phyloP scores from a whole-genome alignment of 2,888 invertebrate genomes.

The Eupithecia centaureata region DNA sequence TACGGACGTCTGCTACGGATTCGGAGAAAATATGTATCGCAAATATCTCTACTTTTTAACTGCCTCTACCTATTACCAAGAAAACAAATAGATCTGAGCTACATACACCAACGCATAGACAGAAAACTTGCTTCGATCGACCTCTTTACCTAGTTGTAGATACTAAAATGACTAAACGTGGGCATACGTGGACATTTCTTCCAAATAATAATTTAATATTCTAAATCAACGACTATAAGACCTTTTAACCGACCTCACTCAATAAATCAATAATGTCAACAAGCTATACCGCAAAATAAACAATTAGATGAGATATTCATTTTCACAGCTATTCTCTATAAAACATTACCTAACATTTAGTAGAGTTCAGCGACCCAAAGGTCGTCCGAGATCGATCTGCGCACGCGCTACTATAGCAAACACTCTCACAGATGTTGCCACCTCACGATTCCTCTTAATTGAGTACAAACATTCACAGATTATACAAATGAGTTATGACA shows the following conservation, averaged over 20 bases:
- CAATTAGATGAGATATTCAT: slow-evolving; percentile 28
- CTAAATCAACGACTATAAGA: slow-evolving; percentile 1
- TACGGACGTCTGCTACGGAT: slow-evolving; percentile 38
- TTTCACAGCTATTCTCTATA: slow-evolving; percentile 42
- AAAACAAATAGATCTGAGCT: background rate
- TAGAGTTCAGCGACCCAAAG: slow-evolving; percentile 63
- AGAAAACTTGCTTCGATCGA: background rate
- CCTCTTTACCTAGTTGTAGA: background rate
- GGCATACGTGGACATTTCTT: background rate
- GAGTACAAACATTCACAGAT: slow-evolving; percentile 50
- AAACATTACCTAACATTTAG: slow-evolving; percentile 49
- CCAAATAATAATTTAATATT: background rate
- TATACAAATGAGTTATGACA: slow-evolving; percentile 54
- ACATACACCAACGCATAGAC: background rate
- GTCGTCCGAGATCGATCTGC: slow-evolving; percentile 57
- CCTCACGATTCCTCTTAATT: slow-evolving; percentile 47
- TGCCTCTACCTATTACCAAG: slow-evolving; percentile 16
- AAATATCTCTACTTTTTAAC: slow-evolving; percentile 27
- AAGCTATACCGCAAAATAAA: slow-evolving; percentile 20
- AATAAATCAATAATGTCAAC: slow-evolving; percentile 26
- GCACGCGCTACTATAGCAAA: slow-evolving; percentile 53
- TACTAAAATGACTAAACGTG: background rate
- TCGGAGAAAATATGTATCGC: slow-evolving; percentile 36
- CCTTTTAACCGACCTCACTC: slow-evolving; percentile 14
- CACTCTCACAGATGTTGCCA: slow-evolving; percentile 49